Conservation (phyloP, 2,113 vertebrate genomes). For the Onychostoma macrolepis region DNA sequence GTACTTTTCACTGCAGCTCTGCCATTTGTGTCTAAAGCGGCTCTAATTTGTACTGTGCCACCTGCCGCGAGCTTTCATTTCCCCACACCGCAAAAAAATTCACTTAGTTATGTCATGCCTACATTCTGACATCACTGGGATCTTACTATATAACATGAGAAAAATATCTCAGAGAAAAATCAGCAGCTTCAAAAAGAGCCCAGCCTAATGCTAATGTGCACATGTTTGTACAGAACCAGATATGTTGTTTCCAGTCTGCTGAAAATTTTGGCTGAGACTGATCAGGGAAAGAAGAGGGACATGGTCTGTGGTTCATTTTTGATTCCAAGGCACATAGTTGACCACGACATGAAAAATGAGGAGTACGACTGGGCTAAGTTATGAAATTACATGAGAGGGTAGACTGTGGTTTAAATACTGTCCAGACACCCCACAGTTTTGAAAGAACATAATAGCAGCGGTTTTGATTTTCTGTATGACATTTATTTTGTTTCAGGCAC, state of each 20-base stretch:
- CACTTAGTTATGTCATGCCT: background rate
- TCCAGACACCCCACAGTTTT: constrained; percentile 33
- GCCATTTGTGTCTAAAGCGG: background rate
- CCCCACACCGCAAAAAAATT: background rate
- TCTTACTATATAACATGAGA: background rate
- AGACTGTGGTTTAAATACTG: constrained; percentile 52
- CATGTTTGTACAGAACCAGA: constrained; percentile 57
- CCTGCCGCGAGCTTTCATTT: background rate
- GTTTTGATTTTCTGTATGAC: background rate
- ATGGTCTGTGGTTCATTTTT: constrained; percentile 70
- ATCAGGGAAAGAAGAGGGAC: constrained; percentile 43
- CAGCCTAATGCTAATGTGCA: constrained; percentile 58
- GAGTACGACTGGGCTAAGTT: constrained; percentile 38
- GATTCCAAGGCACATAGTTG: constrained; percentile 66
- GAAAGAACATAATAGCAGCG: constrained; percentile 6
- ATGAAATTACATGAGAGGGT: constrained; percentile 59
- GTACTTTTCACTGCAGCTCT: background rate
- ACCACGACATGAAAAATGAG: constrained; percentile 52
- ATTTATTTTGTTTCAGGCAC: background rate
- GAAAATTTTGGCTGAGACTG: constrained; percentile 68
- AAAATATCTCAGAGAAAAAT: constrained; percentile 60
- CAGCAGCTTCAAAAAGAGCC: constrained; percentile 56
- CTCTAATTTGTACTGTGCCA: background rate
- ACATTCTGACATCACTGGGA: too few relatives aligned
- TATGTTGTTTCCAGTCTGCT: constrained; percentile 68